These are phyloP conservation scores for Metalampra italica DNA, from an alignment of 2,888 invertebrate species.

Conservation along the genomic window DNA sequence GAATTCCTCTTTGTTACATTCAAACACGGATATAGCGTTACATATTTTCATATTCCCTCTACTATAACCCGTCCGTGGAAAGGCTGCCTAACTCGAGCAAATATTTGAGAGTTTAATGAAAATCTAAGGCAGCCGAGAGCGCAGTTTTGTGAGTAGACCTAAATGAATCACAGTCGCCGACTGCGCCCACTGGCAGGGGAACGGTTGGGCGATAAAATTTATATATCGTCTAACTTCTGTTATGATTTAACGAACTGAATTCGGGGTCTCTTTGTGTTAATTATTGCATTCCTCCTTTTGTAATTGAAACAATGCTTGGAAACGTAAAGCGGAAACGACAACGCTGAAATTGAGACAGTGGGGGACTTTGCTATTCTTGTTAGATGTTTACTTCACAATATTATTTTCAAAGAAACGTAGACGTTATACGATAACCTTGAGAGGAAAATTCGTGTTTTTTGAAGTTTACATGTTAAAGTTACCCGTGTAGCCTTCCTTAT, in stretches of 20 bases:
- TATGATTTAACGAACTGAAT: slow-evolving; percentile 69
- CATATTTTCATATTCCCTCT: slow-evolving; percentile 59
- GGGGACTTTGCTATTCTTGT: slow-evolving; percentile 2
- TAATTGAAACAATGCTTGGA: slow-evolving; percentile 26
- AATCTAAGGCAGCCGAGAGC: slow-evolving; percentile 56
- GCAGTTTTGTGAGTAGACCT: slow-evolving; percentile 54
- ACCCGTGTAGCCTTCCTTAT: no score
- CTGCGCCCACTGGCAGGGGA: slow-evolving; percentile 43
- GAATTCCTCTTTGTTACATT: slow-evolving; percentile 37
- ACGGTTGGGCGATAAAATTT: slow-evolving; percentile 63
- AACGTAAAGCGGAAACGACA: slow-evolving; percentile 4
- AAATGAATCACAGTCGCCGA: slow-evolving; percentile 61
- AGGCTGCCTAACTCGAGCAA: slow-evolving; percentile 53
- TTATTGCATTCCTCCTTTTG: slow-evolving; percentile 48
- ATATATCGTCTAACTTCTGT: slow-evolving; percentile 67
- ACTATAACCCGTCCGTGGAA: slow-evolving; percentile 45
- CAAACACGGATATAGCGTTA: slow-evolving; percentile 40
- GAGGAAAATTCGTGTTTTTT: background rate
- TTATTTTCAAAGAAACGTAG: background rate
- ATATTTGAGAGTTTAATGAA: slow-evolving; percentile 72
- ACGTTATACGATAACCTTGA: background rate
- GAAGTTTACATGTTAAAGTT: background rate
- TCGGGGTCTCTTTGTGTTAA: slow-evolving; percentile 52
- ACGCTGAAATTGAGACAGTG: slow-evolving; percentile 1
- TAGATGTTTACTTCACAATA: background rate